Percentiles rank a stretch among this genome's conserved stretches.
Evolutionary conservation across 1,140 invertebrate species (phyloP).

Genomic region (Tetranychus cinnabarinus): DNA sequence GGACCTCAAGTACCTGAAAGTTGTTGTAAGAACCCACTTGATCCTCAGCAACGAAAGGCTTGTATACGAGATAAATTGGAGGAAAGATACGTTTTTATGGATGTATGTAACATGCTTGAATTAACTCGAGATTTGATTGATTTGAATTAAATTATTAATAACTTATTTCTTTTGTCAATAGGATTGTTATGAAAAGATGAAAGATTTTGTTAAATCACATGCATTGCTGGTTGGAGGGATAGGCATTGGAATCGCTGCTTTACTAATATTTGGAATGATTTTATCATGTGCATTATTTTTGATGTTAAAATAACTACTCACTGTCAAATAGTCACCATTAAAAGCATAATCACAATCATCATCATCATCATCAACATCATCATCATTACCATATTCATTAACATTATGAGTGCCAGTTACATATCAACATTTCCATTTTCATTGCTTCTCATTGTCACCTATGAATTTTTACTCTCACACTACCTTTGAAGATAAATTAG

Average conservation of each 20-base stretch:
- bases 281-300: slow-evolving; percentile 15
- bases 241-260: slow-evolving; percentile 48
- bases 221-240: slow-evolving; percentile 49
- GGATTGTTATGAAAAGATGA: slow-evolving; percentile 44
- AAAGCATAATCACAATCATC: no score
- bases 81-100: background rate
- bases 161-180: slow-evolving; percentile 1
- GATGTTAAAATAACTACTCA: slow-evolving; percentile 9
- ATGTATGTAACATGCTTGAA: background rate
- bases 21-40: background rate
- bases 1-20: slow-evolving; percentile 1
- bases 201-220: slow-evolving; percentile 39
- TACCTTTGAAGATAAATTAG: no score
- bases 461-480: no score
- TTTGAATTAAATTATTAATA: background rate
- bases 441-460: no score
- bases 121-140: background rate
- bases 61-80: background rate
- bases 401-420: background rate
- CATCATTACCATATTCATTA: no score
- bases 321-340: no score
- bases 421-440: no score
- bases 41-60: background rate
- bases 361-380: no score
- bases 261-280: slow-evolving; percentile 33